Base-by-base conservation (phyloP, 1,140 invertebrate genomes). In the Daktulosphaira vitifoliae region DNA sequence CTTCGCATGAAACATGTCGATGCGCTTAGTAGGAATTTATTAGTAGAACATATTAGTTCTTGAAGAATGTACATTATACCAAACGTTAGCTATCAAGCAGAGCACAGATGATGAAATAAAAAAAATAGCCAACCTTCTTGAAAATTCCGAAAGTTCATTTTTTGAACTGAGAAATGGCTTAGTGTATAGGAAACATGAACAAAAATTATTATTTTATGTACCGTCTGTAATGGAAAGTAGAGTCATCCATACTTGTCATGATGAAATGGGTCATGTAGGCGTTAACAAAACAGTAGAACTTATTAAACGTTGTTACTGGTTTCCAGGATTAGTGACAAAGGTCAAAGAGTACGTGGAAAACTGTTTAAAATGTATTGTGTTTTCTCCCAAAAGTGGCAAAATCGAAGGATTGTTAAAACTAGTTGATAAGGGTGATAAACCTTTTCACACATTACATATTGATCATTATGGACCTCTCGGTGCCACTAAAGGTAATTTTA, bases 1-100 rank as follows among this genome's bases (percentile, higher is more conserved):
- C 33, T 20, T 22, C 53, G 53, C 18, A 56, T 56, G 53, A 29
- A 56, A 23, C 53, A 56, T 42, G 54, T 59, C 9, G 54, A 59
- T 42, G 54, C 54, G 39, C 22, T 59, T 4, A 59, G 54, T 42
- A 33, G 38, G n/a, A n/a, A n/a, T n/a, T n/a, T n/a, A n/a, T 25
- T 50, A 23, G 2, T 25, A 26, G 3, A 20, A 50, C 1, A 26
- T 50, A 26, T n/a, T 50, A 15, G 13, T 50, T 1, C 26, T 26
- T n/a, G 48, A 50, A 7, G 48, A 20, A 13, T 50, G 48, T 16
- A 50, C 22, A 6, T 49, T 25, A 2, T 25, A 50, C 26, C 23
- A 50, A 50, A 50, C 48, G 22, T 23, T 49, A 23, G 46, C 46
- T 3, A 22, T 46, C 4, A 49, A 49, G 25, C 46, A 50, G 15